phyloP scores from a whole-genome alignment of 2,113 vertebrate genomes.

The Sapajus apella region DNA sequence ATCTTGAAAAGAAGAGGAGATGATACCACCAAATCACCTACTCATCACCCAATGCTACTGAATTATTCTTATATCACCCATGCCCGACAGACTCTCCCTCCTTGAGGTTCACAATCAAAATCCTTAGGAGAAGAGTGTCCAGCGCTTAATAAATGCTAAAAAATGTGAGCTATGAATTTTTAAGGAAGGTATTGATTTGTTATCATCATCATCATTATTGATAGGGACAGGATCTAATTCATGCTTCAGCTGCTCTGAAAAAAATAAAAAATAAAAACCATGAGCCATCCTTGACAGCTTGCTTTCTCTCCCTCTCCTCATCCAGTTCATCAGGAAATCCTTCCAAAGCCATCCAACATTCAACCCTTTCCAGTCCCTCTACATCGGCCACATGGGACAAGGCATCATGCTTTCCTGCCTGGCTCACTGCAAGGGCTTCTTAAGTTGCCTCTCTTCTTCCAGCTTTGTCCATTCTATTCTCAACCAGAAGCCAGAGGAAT shows the following conservation, averaged over 20 bases:
- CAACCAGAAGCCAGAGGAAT: background rate
- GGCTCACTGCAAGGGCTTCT: background rate
- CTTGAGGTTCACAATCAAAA: background rate
- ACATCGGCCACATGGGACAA: background rate
- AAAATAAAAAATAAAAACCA: background rate
- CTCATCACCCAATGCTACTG: background rate
- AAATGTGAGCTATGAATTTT: conserved; percentile 11
- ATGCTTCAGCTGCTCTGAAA: background rate
- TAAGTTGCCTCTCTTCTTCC: background rate
- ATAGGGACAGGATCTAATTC: background rate
- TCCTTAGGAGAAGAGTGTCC: background rate
- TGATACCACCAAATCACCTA: background rate
- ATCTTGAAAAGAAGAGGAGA: background rate
- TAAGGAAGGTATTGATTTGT: conserved; percentile 48
- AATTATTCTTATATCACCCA: background rate
- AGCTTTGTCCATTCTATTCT: background rate
- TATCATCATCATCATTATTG: conserved; percentile 34
- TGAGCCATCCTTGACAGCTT: background rate
- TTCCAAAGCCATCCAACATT: background rate
- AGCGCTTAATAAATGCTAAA: background rate
- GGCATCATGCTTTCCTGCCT: background rate
- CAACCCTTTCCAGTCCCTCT: background rate
- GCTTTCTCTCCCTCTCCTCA: background rate
- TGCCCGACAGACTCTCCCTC: background rate
- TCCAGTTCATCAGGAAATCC: background rate